Evolutionary conservation across 2,797 vertebrate species (phyloP).

Genomic region (Sternarchorhynchus goeldii): DNA sequence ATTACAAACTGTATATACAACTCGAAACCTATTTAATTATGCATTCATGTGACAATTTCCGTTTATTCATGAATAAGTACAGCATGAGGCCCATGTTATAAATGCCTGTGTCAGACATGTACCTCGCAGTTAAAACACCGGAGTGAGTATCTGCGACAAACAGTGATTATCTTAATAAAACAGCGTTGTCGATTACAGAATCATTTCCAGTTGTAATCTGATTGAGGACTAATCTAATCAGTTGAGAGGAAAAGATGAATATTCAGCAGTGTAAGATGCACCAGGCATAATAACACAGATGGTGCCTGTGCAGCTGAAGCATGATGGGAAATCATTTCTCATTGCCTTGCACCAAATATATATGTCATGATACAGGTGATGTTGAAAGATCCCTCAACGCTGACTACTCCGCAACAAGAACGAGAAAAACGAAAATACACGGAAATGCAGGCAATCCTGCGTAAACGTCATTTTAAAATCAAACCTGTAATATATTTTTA

Average conservation of each 20-base stretch:
- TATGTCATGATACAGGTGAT: slow-evolving; percentile 58
- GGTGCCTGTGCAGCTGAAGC: slow-evolving; percentile 72
- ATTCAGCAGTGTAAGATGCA: slow-evolving; percentile 76
- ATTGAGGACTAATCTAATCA: slow-evolving; percentile 78
- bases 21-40: slow-evolving; percentile 42
- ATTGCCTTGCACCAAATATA: slow-evolving; percentile 63
- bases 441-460: neutral
- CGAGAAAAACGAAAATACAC: slow-evolving; percentile 31
- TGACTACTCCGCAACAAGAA: slow-evolving; percentile 22
- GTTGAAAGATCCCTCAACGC: slow-evolving; percentile 34
- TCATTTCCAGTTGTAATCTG: slow-evolving; percentile 65
- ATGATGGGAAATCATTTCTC: slow-evolving; percentile 67
- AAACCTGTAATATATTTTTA: too few species aligned
- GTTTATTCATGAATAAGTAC: slow-evolving; percentile 49
- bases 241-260: slow-evolving; percentile 78
- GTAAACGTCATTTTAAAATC: neutral
- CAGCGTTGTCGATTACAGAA: slow-evolving; percentile 69
- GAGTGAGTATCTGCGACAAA: slow-evolving; percentile 70
- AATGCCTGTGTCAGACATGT: slow-evolving; percentile 60
- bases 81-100: slow-evolving; percentile 22
- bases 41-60: slow-evolving; percentile 39
- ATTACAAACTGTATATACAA: slow-evolving; percentile 46
- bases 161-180: slow-evolving; percentile 59
- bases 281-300: slow-evolving; percentile 76
- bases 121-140: slow-evolving; percentile 70